Conservation (phyloP, 2,888 invertebrate genomes). For the Icerya purchasi region DNA sequence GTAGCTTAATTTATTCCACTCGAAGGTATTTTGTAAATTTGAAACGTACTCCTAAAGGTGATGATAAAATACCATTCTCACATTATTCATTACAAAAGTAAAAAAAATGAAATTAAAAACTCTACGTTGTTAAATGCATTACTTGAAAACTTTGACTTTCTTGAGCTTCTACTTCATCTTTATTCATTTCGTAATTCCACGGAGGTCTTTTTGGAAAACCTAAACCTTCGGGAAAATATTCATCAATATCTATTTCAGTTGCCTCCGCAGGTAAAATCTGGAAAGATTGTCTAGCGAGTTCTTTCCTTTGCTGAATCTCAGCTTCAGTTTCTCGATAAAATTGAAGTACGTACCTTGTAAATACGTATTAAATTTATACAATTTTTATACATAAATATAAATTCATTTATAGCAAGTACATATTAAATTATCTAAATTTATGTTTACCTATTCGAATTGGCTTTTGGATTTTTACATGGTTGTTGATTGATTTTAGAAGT, state of each 20-base stretch:
- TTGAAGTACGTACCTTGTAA: conserved; percentile 45
- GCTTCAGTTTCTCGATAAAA: conserved; percentile 60
- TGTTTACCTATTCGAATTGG: conserved; percentile 19
- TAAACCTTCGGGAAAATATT: conserved; percentile 43
- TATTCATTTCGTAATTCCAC: conserved; percentile 59
- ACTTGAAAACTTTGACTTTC: conserved; percentile 69
- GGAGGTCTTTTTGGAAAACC: conserved; percentile 66
- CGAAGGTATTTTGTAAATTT: conserved; percentile 37
- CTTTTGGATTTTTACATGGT: conserved; percentile 28
- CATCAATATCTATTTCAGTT: conserved; percentile 42
- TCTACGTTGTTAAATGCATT: no score
- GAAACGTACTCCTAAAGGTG: conserved; percentile 47
- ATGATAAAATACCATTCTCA: conserved; percentile 1
- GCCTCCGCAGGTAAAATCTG: conserved; percentile 34
- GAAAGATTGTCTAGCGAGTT: conserved; percentile 37
- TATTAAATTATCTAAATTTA: neutral
- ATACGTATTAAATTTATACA: neutral
- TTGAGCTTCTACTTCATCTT: conserved; percentile 46
- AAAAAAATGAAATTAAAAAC: no score
- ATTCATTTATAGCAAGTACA: neutral
- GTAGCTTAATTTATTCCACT: conserved; percentile 47
- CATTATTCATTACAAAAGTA: no score
- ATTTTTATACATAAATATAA: neutral
- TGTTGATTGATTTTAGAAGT: conserved; percentile 38
- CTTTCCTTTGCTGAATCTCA: conserved; percentile 45